These are phyloP conservation scores for Eulemur coronatus DNA, from an alignment of 2,797 vertebrate species.

Conservation along the genomic window DNA sequence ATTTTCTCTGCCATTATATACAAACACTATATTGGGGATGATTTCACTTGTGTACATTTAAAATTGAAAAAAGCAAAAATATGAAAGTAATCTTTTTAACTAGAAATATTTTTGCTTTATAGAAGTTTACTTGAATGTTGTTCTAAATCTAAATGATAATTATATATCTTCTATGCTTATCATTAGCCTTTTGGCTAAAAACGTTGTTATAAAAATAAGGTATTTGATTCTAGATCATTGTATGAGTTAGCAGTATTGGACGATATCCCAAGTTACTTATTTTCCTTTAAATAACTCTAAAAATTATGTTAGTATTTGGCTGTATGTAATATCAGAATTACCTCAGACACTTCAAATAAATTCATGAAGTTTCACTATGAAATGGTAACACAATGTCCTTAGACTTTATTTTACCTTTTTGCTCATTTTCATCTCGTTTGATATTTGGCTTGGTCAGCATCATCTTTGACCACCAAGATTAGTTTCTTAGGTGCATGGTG, in stretches of 20 bases:
- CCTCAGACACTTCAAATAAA: background rate
- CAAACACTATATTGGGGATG: background rate
- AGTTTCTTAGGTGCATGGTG: background rate
- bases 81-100: background rate
- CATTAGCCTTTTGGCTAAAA: constrained; percentile 5
- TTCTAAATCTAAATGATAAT: constrained; percentile 32
- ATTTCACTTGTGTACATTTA: constrained; percentile 7
- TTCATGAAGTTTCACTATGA: constrained; percentile 22
- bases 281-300: constrained; percentile 41
- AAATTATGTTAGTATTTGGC: constrained; percentile 9
- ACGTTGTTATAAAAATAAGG: background rate
- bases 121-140: constrained; percentile 10
- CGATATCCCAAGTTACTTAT: background rate
- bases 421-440: background rate
- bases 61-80: background rate
- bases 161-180: background rate
- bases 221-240: constrained; percentile 17
- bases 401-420: background rate
- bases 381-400: background rate
- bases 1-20: background rate
- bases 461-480: background rate
- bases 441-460: background rate
- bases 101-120: constrained; percentile 29
- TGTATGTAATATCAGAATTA: background rate
- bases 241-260: background rate